Evolutionary conservation across 2,797 vertebrate genomes (phyloP).

Genomic region (Poecilia velifera): DNA sequence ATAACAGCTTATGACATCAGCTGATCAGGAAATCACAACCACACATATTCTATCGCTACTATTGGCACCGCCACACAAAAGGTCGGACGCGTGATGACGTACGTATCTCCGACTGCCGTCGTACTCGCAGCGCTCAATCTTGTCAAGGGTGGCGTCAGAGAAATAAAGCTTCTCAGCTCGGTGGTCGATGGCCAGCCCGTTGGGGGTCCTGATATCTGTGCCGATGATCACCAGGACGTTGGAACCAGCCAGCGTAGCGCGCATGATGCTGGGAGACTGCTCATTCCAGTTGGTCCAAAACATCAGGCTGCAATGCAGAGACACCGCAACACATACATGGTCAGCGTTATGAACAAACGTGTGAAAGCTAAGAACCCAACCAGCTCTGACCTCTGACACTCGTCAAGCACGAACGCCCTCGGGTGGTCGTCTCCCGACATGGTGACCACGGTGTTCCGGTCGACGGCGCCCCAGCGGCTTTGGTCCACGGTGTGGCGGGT

Average conservation of each 20-base stretch:
- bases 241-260: conserved; percentile 88
- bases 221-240: conserved; percentile 95
- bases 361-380: not conserved
- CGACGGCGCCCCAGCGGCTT: conserved; percentile 86
- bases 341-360: not conserved
- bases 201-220: conserved; percentile 93
- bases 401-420: conserved; percentile 93
- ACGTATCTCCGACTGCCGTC: conserved; percentile 92
- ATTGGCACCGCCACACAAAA: not conserved
- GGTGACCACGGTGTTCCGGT: conserved; percentile 94
- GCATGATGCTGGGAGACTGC: conserved; percentile 97
- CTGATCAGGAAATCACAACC: conserved; percentile 14
- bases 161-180: conserved; percentile 97
- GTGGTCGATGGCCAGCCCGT: conserved; percentile 96
- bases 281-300: conserved; percentile 99
- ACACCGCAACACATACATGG: not conserved
- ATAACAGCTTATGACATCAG: conserved; percentile 2
- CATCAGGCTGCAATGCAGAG: conserved; percentile 86
- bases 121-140: conserved; percentile 97
- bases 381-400: conserved; percentile 91
- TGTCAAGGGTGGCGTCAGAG: conserved; percentile 96
- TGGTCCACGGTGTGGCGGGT: conserved; percentile 95
- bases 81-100: conserved; percentile 67
- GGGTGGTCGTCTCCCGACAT: conserved; percentile 98
- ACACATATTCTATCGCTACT: not conserved